Evolutionary conservation across 2,888 invertebrate genomes (phyloP), one percentile per base, ranked within the genome.

Genomic region (Dione juno): DNA sequence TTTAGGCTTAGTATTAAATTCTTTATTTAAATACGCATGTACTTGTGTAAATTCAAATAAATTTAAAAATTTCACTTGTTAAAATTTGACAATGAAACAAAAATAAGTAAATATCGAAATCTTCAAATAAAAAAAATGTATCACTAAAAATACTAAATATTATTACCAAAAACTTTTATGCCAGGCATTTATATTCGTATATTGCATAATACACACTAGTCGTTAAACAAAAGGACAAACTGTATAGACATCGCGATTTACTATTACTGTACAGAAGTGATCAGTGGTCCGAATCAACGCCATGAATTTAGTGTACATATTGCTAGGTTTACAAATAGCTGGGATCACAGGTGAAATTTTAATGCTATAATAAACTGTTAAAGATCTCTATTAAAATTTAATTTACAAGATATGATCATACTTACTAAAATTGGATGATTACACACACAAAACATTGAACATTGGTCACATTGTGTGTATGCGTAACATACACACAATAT

Each of bases 201-300:
- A 68, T 72, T 72, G 73, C 77, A 77, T 77, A 73, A 71, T 61
- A 40, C 66, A 53, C 66, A 45, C 52, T 45, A n/a, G 43, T 63
- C 61, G 69, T 68, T 66, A 66, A 74, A 76, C 74, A 74, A 76
- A 77, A 76, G 74, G 74, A 76, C 75, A 73, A 75, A 77, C 68
- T 69, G 35, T 67, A 50, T 54, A 45, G 50, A 63, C 58, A 40
- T 63, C 41, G 21, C 50, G 69, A 70, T 74, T 73, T 72, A 75
- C 70, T 71, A 69, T 59, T 66, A 70, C 73, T 76, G 75, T 75
- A 69, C 67, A 67, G 66, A 66, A 57, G 69, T 71, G 74, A 75
- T 71, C 73, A 72, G 73, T 74, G 75, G 68, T 72, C 69, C 67
- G 70, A n/a, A 67, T 35, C 57, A 37, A 48, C 70, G 66, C 59